Evolutionary conservation across 1,140 invertebrate genomes (phyloP).

Genomic region (Polypedilum vanderplanki): DNA sequence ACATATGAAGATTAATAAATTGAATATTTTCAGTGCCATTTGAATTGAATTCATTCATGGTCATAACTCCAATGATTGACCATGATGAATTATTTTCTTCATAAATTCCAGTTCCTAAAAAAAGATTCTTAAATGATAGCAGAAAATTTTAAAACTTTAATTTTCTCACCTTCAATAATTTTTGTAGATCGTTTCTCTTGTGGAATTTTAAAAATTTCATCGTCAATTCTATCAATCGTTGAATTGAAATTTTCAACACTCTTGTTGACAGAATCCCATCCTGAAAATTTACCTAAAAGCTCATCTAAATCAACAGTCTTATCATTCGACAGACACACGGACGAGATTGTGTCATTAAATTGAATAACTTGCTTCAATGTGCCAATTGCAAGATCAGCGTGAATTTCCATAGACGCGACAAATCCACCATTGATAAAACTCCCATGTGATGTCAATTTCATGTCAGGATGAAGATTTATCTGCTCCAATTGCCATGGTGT

Average conservation of each 20-base stretch:
- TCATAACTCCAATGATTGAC: background rate
- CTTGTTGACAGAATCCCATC: background rate
- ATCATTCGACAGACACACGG: background rate
- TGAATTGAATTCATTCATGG: background rate
- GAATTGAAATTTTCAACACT: background rate
- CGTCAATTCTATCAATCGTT: background rate
- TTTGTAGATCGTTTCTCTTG: background rate
- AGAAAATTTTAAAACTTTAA: background rate
- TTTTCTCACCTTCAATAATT: background rate
- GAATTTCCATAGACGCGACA: background rate
- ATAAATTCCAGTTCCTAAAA: background rate
- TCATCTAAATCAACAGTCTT: background rate
- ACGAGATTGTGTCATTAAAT: background rate
- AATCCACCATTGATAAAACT: background rate
- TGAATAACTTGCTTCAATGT: background rate
- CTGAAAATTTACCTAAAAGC: background rate
- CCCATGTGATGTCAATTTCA: background rate
- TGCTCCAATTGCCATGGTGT: background rate
- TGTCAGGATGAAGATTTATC: conserved; percentile 12
- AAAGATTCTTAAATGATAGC: background rate
- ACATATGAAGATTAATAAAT: background rate
- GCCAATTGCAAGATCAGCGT: background rate
- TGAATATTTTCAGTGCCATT: background rate
- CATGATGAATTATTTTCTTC: background rate
- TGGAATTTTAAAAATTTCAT: background rate